phyloP scores from a whole-genome alignment of 2,797 vertebrate species.

The Cirrhinus molitorella region DNA sequence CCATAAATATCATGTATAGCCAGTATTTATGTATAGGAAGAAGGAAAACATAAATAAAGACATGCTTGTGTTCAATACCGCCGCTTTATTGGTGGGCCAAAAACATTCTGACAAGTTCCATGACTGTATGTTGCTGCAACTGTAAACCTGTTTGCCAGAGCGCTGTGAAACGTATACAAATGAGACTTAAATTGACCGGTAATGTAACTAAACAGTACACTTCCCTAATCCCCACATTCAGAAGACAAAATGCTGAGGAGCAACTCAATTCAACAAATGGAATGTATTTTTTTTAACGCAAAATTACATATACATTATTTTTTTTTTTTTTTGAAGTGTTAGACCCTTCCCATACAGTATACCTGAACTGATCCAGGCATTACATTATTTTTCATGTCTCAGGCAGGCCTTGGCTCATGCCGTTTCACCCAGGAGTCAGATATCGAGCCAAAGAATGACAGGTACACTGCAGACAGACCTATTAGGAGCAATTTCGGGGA shows the following conservation, averaged over 20 bases:
- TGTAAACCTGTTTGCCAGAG: slow-evolving; percentile 53
- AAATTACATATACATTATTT: background rate
- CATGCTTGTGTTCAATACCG: slow-evolving; percentile 73
- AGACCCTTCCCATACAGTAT: background rate
- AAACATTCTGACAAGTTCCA: slow-evolving; percentile 72
- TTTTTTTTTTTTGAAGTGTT: background rate
- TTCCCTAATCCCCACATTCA: slow-evolving; percentile 23
- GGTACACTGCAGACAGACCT: slow-evolving; percentile 62
- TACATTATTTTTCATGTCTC: background rate
- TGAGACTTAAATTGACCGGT: slow-evolving; percentile 19
- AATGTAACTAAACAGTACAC: slow-evolving; percentile 39
- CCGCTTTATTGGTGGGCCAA: slow-evolving; percentile 66
- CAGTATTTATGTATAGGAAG: slow-evolving; percentile 47
- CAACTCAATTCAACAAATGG: background rate
- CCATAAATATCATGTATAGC: slow-evolving; percentile 55
- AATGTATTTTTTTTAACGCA: background rate
- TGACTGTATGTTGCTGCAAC: slow-evolving; percentile 60
- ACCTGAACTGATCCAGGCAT: slow-evolving; percentile 22
- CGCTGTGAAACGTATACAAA: slow-evolving; percentile 9
- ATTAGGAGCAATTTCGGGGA: slow-evolving; percentile 70
- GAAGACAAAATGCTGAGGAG: background rate
- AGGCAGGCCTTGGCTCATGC: slow-evolving; percentile 37
- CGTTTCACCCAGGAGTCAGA: slow-evolving; percentile 29
- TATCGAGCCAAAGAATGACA: slow-evolving; percentile 58
- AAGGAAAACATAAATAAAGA: slow-evolving; percentile 76